These are phyloP conservation scores for Cisticola juncidis DNA, from an alignment of 2,113 vertebrate species.

Conservation along the genomic window DNA sequence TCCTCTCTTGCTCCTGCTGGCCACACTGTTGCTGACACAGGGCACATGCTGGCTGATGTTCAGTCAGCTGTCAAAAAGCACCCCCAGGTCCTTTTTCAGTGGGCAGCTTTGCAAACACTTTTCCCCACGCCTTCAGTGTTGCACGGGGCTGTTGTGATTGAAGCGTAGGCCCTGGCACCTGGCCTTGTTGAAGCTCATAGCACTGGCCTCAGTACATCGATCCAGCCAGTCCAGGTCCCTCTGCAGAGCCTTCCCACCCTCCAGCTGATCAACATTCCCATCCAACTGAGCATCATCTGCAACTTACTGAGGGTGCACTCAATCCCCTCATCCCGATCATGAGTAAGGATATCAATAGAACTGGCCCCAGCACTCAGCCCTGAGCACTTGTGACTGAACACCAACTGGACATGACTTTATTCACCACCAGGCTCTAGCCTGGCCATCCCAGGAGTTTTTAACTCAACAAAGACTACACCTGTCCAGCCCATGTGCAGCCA, in stretches of 20 bases:
- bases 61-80: neutral
- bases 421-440: neutral
- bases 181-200: neutral
- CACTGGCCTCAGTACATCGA: rapidly evolving
- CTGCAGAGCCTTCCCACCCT: neutral
- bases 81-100: neutral
- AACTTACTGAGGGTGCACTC: neutral
- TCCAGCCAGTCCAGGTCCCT: neutral
- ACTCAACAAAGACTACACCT: neutral
- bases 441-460: neutral
- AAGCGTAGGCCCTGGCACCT: rapidly evolving
- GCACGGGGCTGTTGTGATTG: rapidly evolving
- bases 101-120: neutral
- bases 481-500: rapidly evolving
- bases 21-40: neutral
- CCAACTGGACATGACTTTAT: rapidly evolving
- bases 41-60: neutral
- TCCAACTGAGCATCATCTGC: neutral
- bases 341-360: neutral
- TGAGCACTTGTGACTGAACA: neutral
- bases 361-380: neutral
- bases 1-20: neutral
- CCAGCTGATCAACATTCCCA: neutral
- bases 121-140: neutral
- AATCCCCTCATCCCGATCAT: neutral